These are phyloP conservation scores for Dunckerocampus dactyliophorus DNA, from an alignment of 2,113 vertebrate species.

Conservation along the genomic window DNA sequence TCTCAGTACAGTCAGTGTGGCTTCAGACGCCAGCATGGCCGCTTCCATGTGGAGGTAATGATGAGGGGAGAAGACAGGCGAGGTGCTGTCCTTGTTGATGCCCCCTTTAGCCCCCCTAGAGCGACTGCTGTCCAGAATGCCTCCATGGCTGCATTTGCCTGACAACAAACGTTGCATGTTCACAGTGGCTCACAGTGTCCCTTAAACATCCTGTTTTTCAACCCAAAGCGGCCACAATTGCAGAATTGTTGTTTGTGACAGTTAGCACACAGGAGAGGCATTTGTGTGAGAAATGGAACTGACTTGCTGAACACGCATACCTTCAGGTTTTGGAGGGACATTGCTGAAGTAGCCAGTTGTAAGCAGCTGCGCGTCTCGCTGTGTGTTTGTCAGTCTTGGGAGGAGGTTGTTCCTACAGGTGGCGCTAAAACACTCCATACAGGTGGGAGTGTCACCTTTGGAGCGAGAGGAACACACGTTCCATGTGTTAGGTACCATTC, in stretches of 20 bases:
- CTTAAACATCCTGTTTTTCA: neutral
- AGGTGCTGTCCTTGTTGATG: conserved; percentile 85
- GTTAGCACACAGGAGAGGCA: neutral
- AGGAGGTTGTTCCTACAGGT: conserved; percentile 70
- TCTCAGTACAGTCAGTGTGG: conserved; percentile 73
- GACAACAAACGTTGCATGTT: conserved; percentile 4
- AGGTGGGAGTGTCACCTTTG: conserved; percentile 67
- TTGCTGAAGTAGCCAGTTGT: conserved; percentile 82
- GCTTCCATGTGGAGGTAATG: conserved; percentile 77
- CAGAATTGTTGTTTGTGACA: neutral
- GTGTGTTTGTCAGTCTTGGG: conserved; percentile 35
- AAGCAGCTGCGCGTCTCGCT: conserved; percentile 50
- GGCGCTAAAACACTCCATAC: conserved; percentile 62
- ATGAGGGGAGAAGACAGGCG: conserved; percentile 80
- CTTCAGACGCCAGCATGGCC: conserved; percentile 72
- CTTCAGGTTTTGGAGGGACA: conserved; percentile 69
- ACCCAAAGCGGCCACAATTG: neutral
- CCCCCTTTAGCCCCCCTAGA: conserved; percentile 73
- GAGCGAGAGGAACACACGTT: neutral
- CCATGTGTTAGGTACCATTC: neutral
- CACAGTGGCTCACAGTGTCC: neutral
- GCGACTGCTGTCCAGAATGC: conserved; percentile 77
- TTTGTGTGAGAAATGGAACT: neutral
- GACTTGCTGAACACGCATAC: conserved; percentile 30
- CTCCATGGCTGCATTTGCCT: conserved; percentile 89